phyloP scores from a whole-genome alignment of 2,888 invertebrate genomes.

The Phania funesta region DNA sequence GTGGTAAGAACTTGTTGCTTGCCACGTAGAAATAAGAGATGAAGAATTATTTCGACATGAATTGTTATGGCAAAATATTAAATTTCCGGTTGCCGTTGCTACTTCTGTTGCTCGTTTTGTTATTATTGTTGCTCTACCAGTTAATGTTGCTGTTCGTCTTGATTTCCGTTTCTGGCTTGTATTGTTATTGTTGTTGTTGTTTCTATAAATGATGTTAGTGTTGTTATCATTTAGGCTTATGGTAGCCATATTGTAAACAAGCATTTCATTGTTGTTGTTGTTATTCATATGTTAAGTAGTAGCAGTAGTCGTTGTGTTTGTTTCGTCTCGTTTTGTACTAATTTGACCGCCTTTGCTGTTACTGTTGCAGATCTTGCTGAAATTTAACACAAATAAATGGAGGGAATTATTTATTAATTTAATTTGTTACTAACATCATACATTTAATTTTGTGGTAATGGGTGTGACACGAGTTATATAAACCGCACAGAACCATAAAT shows the following conservation, averaged over 20 bases:
- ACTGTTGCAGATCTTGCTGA: constrained; percentile 12
- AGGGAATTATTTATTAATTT: constrained; percentile 2
- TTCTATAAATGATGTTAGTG: constrained; percentile 40
- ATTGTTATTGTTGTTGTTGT: constrained; percentile 31
- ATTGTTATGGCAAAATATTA: constrained; percentile 33
- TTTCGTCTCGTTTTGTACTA: background rate
- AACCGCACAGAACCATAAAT: no score
- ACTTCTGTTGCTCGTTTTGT: constrained; percentile 17
- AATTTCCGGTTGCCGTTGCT: constrained; percentile 44
- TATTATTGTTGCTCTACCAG: constrained; percentile 46
- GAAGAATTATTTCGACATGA: constrained; percentile 32
- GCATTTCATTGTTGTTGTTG: constrained; percentile 79
- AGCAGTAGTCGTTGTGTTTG: constrained; percentile 15
- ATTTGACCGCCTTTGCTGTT: background rate
- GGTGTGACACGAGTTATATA: background rate
- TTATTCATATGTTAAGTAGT: constrained; percentile 50
- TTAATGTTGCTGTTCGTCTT: constrained; percentile 63
- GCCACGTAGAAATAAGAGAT: constrained; percentile 18
- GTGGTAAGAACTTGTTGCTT: constrained; percentile 70
- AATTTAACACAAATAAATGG: constrained; percentile 37
- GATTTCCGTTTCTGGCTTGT: constrained; percentile 25
- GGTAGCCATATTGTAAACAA: constrained; percentile 76
- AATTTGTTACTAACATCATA: background rate
- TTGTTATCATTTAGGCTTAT: constrained; percentile 71
- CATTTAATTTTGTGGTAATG: background rate